phyloP scores from a whole-genome alignment of 2,888 invertebrate genomes.

The Aphelenchoides bicaudatus region DNA sequence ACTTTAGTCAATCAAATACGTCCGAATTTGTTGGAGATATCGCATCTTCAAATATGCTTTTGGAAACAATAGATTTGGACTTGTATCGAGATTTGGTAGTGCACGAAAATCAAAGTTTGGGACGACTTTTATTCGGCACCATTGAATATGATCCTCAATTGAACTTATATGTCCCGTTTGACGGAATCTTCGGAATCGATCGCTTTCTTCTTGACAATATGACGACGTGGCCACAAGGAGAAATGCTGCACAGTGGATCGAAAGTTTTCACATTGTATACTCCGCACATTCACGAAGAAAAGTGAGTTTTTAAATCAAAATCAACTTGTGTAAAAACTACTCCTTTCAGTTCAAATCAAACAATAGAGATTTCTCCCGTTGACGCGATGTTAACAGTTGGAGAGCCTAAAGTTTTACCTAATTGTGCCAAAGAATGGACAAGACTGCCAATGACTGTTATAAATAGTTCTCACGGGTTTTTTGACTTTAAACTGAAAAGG shows the following conservation, averaged over 20 bases:
- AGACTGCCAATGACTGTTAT: background rate
- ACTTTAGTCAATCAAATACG: background rate
- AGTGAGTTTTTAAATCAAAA: too few species aligned
- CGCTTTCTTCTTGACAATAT: background rate
- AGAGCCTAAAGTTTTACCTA: background rate
- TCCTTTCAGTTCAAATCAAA: too few species aligned
- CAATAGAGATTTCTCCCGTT: too few species aligned
- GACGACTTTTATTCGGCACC: background rate
- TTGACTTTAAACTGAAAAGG: constrained; percentile 6
- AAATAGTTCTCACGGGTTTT: background rate
- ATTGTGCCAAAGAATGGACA: background rate
- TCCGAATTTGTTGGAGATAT: background rate
- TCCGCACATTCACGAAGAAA: too few species aligned
- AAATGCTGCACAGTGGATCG: too few species aligned
- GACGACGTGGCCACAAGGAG: constrained; percentile 1
- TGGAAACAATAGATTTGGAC: background rate
- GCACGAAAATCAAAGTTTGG: background rate
- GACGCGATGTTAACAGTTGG: background rate
- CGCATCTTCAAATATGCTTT: too few species aligned
- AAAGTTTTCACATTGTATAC: too few species aligned
- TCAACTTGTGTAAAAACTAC: too few species aligned
- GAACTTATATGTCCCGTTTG: background rate
- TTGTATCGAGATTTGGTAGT: background rate
- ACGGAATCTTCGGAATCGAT: constrained; percentile 7
- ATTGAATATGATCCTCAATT: constrained; percentile 11